Conservation (phyloP, 2,797 vertebrate species). For the Liparis tanakae region DNA sequence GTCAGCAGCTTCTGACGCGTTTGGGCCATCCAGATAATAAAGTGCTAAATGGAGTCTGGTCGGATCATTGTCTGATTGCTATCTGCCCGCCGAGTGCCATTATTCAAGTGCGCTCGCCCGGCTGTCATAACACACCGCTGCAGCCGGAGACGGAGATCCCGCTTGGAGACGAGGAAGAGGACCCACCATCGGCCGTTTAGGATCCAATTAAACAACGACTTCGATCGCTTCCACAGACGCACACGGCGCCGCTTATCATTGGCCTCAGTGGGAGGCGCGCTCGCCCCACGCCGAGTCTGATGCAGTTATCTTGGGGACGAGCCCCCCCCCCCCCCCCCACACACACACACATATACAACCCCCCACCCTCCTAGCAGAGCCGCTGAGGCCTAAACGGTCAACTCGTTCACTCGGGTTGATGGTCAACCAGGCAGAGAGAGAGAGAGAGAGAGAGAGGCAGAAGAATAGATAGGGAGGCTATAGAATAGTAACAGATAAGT, state of each 20-base stretch:
- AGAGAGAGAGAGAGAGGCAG: background rate
- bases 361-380: background rate
- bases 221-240: slow-evolving; percentile 51
- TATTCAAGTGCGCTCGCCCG: slow-evolving; percentile 41
- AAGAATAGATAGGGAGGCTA: no score
- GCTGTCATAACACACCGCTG: slow-evolving; percentile 48
- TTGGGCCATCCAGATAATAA: slow-evolving; percentile 31
- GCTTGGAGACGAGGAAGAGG: slow-evolving; percentile 10
- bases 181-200: slow-evolving; percentile 43
- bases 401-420: slow-evolving; percentile 28
- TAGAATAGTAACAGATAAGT: no score
- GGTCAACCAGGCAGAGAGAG: slow-evolving; percentile 21
- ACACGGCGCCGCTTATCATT: slow-evolving; percentile 11
- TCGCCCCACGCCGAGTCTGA: background rate
- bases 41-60: slow-evolving; percentile 49
- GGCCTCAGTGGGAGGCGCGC: slow-evolving; percentile 22
- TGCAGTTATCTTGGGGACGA: slow-evolving; percentile 32
- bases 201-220: slow-evolving; percentile 60
- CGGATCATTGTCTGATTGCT: slow-evolving; percentile 59
- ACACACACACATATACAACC: no score
- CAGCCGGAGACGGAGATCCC: slow-evolving; percentile 30
- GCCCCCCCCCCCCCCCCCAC: background rate
- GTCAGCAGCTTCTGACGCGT: background rate
- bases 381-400: slow-evolving; percentile 30
- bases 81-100: slow-evolving; percentile 53